Percentiles rank a stretch among this genome's conserved stretches.
Evolutionary conservation across 1,140 invertebrate genomes (phyloP).

Genomic region (Anadara kagoshimensis): DNA sequence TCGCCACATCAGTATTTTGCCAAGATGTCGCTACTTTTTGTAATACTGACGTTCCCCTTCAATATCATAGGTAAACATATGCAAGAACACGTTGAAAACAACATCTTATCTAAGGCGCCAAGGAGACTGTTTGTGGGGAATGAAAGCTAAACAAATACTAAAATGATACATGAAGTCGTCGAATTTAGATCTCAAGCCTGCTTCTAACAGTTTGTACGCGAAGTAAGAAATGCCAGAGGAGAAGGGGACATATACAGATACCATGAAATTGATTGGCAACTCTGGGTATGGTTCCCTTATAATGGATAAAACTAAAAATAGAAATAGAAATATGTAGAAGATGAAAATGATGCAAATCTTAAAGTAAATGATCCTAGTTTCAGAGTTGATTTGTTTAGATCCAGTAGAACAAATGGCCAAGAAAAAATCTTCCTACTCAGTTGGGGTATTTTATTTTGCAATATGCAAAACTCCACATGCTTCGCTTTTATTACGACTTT

Average conservation of each 20-base stretch:
- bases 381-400: not conserved
- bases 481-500: no score
- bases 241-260: slow-evolving; percentile 23
- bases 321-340: not conserved
- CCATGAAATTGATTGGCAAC: slow-evolving; percentile 34
- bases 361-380: not conserved
- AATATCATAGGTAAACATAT: slow-evolving; percentile 33
- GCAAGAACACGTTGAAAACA: slow-evolving; percentile 9
- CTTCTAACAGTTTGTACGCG: no score
- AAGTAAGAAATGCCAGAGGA: slow-evolving; percentile 9
- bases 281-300: slow-evolving; percentile 26
- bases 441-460: no score
- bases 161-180: slow-evolving; percentile 27
- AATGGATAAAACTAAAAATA: slow-evolving; percentile 19
- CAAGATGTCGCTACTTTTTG: no score
- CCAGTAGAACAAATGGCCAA: no score
- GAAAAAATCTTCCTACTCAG: slow-evolving; percentile 44
- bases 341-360: not conserved
- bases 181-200: slow-evolving; percentile 39
- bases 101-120: slow-evolving; percentile 14
- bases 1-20: no score
- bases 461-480: no score
- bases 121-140: slow-evolving; percentile 22
- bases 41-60: slow-evolving; percentile 26
- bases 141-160: slow-evolving; percentile 38